Conservation (phyloP, 2,888 invertebrate species). For the Schizotus pectinicornis region DNA sequence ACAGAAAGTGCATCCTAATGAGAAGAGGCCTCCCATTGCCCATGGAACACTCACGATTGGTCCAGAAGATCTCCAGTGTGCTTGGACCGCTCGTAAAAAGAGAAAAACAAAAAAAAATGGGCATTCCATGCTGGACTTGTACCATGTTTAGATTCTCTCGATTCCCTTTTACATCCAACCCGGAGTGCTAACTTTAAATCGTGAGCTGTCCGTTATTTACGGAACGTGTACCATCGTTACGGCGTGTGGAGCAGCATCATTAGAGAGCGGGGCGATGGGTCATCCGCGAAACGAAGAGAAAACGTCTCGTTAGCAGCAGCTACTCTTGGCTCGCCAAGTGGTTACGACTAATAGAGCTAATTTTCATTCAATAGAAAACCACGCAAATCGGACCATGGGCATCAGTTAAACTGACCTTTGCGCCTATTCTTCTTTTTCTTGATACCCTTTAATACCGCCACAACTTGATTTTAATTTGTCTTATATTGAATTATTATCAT, state of each 20-base stretch:
- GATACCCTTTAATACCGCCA: no score
- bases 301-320: no score
- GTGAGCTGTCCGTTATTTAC: conserved; percentile 46
- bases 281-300: no score
- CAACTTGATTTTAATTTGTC: no score
- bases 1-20: conserved; percentile 55
- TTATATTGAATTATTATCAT: no score
- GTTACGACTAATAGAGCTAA: no score
- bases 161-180: conserved; percentile 37
- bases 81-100: conserved; percentile 1
- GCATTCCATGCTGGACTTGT: conserved; percentile 37
- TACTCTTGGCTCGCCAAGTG: no score
- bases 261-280: conserved; percentile 20
- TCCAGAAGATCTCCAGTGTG: conserved; percentile 36
- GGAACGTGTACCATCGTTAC: conserved; percentile 44
- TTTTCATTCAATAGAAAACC: no score
- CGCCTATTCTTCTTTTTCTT: no score
- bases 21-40: conserved; percentile 46
- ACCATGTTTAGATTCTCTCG: conserved; percentile 46
- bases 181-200: conserved; percentile 46
- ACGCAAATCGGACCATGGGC: no score
- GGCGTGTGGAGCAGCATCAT: conserved; percentile 25
- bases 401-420: no score
- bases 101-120: conserved; percentile 33
- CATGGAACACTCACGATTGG: conserved; percentile 48